A percentile compares a stretch with the other conserved stretches of the same genome.
Evolutionary conservation across 2,888 invertebrate genomes (phyloP).

Genomic region (Drosophila atripex): DNA sequence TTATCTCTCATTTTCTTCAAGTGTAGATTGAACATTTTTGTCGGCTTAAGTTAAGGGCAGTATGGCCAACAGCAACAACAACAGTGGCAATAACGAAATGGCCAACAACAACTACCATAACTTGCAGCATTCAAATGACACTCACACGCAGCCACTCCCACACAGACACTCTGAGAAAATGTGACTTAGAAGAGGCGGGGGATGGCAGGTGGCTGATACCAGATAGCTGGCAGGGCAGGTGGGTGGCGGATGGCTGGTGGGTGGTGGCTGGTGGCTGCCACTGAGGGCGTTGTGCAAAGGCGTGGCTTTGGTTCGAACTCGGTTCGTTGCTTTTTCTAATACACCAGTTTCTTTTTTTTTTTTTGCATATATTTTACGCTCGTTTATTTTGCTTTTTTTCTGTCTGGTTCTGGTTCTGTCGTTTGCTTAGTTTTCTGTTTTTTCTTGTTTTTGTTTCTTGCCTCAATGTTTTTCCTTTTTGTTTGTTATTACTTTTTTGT

Average conservation of each 20-base stretch:
- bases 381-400: slow-evolving; percentile 25
- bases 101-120: slow-evolving; percentile 9
- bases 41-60: slow-evolving; percentile 4
- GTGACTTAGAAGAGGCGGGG: not conserved
- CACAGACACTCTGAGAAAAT: slow-evolving; percentile 3
- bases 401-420: slow-evolving; percentile 24
- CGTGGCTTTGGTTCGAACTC: slow-evolving; percentile 34
- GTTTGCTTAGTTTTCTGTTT: slow-evolving; percentile 38
- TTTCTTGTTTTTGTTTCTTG: slow-evolving; percentile 6
- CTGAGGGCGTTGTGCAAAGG: slow-evolving; percentile 16
- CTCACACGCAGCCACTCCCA: not conserved
- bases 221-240: not conserved
- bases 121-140: slow-evolving; percentile 26
- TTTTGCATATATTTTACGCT: not conserved
- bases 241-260: not conserved
- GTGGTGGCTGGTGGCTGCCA: not conserved
- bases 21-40: slow-evolving; percentile 11
- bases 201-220: not conserved
- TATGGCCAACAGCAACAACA: slow-evolving; percentile 4
- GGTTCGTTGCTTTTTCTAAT: slow-evolving; percentile 15
- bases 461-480: slow-evolving; percentile 1
- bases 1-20: not conserved
- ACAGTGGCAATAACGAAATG: slow-evolving; percentile 20
- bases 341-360: slow-evolving; percentile 23
- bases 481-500: slow-evolving; percentile 37